These are phyloP conservation scores for Conops quadrifasciatus DNA, from an alignment of 2,888 invertebrate species.

Conservation along the genomic window DNA sequence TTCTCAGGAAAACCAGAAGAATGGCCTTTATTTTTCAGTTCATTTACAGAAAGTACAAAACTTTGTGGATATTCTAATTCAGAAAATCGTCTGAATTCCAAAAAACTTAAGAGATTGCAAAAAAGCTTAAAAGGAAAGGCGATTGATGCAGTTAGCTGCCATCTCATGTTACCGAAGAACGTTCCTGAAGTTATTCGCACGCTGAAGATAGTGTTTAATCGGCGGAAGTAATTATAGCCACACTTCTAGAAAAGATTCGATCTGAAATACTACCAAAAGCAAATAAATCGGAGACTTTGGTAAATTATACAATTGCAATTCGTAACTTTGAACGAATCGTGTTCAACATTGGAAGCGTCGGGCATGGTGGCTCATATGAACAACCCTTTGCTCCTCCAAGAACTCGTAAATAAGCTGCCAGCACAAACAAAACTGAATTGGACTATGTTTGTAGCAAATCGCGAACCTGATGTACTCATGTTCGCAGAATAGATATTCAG, in stretches of 20 bases:
- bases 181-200: constrained; percentile 15
- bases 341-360: constrained; percentile 37
- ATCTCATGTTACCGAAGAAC: constrained; percentile 21
- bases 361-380: constrained; percentile 34
- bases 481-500: not conserved
- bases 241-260: no score
- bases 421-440: constrained; percentile 39
- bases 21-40: constrained; percentile 16
- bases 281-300: no score
- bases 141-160: not conserved
- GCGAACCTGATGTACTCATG: not conserved
- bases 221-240: no score
- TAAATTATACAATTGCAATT: no score
- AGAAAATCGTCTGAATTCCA: constrained; percentile 1
- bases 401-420: constrained; percentile 39
- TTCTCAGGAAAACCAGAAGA: constrained; percentile 1
- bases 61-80: constrained; percentile 11
- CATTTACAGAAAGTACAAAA: constrained; percentile 11
- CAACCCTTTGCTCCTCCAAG: constrained; percentile 38
- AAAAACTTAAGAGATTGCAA: not conserved
- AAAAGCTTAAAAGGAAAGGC: constrained; percentile 16
- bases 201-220: constrained; percentile 14
- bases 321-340: not conserved
- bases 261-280: no score
- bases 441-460: constrained; percentile 24